Percentiles rank a stretch among this genome's conserved stretches.
Conservation (phyloP, 2,888 invertebrate genomes). For the Agrilus mali region DNA sequence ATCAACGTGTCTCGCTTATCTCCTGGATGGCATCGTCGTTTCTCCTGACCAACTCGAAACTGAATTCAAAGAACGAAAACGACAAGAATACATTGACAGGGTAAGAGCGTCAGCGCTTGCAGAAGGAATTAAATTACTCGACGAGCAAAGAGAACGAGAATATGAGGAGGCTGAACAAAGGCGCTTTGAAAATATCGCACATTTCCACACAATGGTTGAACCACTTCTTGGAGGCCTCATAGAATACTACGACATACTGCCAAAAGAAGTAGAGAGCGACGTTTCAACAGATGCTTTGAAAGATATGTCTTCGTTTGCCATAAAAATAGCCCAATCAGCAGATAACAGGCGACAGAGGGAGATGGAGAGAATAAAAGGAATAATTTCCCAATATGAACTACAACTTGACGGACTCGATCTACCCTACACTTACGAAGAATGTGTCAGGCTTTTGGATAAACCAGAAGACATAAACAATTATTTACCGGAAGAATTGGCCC, state of each 20-base stretch:
- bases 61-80: constrained; percentile 15
- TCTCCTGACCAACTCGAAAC: constrained; percentile 25
- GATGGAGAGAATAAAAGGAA: neutral
- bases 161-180: constrained; percentile 34
- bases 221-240: no score
- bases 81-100: constrained; percentile 17
- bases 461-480: constrained; percentile 19
- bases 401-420: neutral
- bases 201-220: constrained; percentile 28
- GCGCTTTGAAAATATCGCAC: constrained; percentile 26
- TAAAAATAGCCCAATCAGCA: neutral
- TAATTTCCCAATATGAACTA: neutral
- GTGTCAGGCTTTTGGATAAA: constrained; percentile 5
- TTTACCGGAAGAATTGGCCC: constrained; percentile 31
- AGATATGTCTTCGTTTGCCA: constrained; percentile 23
- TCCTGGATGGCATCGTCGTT: constrained; percentile 39
- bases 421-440: constrained; percentile 2
- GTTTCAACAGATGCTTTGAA: neutral
- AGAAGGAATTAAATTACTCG: constrained; percentile 16
- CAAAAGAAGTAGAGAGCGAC: neutral
- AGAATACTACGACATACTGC: no score
- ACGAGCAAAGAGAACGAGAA: constrained; percentile 18
- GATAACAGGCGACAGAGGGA: neutral
- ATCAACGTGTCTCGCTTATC: constrained; percentile 40
- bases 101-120: constrained; percentile 15